phyloP scores from a whole-genome alignment of 1,140 invertebrate genomes.

The Zophobas atratus region DNA sequence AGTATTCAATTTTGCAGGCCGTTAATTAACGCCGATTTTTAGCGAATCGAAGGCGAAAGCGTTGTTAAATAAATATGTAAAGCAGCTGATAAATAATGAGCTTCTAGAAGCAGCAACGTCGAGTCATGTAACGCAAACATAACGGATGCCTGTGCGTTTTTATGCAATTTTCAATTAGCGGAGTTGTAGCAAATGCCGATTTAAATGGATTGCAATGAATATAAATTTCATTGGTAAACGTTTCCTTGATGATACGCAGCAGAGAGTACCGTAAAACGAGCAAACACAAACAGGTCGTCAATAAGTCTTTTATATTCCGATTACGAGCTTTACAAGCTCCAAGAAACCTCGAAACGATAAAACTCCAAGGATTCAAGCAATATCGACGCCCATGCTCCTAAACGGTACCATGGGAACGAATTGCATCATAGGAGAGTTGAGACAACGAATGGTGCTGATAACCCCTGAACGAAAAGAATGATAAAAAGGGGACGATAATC shows the following conservation, averaged over 20 bases:
- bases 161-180: constrained; percentile 56
- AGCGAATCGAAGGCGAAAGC: constrained; percentile 25
- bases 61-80: constrained; percentile 46
- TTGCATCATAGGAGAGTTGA: constrained; percentile 9
- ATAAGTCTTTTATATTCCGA: constrained; percentile 43
- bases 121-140: constrained; percentile 46
- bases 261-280: constrained; percentile 40
- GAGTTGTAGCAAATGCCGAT: constrained; percentile 52
- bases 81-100: constrained; percentile 54
- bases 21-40: constrained; percentile 24
- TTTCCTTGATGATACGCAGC: constrained; percentile 44
- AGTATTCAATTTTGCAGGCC: constrained; percentile 29
- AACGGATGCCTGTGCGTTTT: constrained; percentile 55
- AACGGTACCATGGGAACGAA: constrained; percentile 26
- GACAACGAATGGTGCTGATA: constrained; percentile 8
- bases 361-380: constrained; percentile 11
- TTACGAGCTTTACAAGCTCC: constrained; percentile 38
- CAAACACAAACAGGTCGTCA: constrained; percentile 45
- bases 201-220: constrained; percentile 53
- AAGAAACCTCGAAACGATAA: constrained; percentile 30
- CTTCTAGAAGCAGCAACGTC: constrained; percentile 31
- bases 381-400: constrained; percentile 28
- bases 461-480: constrained; percentile 15
- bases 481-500: constrained; percentile 12
- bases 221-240: constrained; percentile 52